These are phyloP conservation scores for Galemys pyrenaicus DNA, from an alignment of 2,113 vertebrate genomes.

Conservation along the genomic window DNA sequence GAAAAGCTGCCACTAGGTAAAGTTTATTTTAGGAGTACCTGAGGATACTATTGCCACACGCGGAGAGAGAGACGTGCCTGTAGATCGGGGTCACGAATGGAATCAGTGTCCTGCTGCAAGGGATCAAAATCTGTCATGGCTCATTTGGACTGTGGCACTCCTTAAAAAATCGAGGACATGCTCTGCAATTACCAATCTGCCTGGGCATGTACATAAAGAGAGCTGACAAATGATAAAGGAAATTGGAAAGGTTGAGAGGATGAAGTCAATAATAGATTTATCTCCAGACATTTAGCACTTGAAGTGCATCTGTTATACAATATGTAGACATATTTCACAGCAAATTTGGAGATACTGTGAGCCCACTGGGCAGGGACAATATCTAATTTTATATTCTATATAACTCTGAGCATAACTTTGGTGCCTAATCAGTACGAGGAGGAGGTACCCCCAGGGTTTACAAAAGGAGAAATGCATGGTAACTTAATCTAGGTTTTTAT, in stretches of 20 bases:
- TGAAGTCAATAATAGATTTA: constrained; percentile 84
- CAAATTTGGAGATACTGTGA: constrained; percentile 82
- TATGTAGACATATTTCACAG: constrained; percentile 83
- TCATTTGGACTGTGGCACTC: constrained; percentile 36
- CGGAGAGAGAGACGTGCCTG: background rate
- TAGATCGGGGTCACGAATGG: background rate
- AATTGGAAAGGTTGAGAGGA: constrained; percentile 83
- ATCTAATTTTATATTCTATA: constrained; percentile 82
- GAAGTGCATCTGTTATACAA: constrained; percentile 83
- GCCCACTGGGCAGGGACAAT: constrained; percentile 81
- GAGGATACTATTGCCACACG: background rate
- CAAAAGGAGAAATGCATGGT: background rate
- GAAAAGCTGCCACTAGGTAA: background rate
- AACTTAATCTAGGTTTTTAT: background rate
- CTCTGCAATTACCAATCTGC: constrained; percentile 72
- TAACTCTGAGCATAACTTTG: constrained; percentile 74
- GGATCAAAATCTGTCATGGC: background rate
- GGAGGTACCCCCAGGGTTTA: background rate
- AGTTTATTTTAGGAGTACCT: background rate
- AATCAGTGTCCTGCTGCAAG: background rate
- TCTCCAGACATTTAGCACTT: constrained; percentile 83
- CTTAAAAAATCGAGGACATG: constrained; percentile 27
- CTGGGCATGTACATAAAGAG: constrained; percentile 68
- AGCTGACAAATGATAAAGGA: constrained; percentile 82
- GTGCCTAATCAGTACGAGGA: constrained; percentile 71